Evolutionary conservation across 2,113 vertebrate genomes (phyloP).

Genomic region (Ahaetulla prasina): DNA sequence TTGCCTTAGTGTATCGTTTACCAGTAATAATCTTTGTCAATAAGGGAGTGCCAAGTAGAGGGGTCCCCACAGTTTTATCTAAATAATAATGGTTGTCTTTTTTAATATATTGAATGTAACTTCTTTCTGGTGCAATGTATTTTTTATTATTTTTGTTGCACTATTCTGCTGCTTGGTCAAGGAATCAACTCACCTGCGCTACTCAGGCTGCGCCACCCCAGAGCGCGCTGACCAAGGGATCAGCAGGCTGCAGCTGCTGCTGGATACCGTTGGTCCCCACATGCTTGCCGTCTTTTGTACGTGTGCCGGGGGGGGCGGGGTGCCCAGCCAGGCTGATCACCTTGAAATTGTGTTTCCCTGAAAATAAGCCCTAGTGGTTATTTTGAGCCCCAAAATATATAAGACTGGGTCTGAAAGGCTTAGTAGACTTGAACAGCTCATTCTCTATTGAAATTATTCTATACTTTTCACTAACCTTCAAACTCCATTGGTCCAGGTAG

Average conservation of each 20-base stretch:
- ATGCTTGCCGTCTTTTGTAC: fast-evolving
- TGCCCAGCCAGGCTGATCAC: too few species aligned
- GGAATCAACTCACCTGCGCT: too few species aligned
- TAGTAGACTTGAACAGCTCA: background rate
- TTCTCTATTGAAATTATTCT: slow-evolving; percentile 46
- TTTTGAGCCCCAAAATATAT: too few species aligned
- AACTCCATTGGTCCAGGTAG: slow-evolving; percentile 59
- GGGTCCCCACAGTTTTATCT: background rate
- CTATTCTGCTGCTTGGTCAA: background rate
- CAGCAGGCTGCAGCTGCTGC: too few species aligned
- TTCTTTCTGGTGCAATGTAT: background rate
- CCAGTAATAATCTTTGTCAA: background rate
- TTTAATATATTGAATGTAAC: background rate
- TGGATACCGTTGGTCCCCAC: too few species aligned
- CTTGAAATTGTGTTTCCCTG: too few species aligned
- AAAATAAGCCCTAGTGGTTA: too few species aligned
- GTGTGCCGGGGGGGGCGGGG: too few species aligned
- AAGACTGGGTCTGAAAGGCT: background rate
- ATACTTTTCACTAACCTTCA: slow-evolving; percentile 52
- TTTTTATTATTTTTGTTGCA: background rate
- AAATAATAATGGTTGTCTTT: background rate
- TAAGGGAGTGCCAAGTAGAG: background rate
- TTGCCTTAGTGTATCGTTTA: background rate
- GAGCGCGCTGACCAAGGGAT: too few species aligned
- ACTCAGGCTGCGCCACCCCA: too few species aligned